Conservation (phyloP, 2,797 vertebrate species). For the Aldrovandia affinis region DNA sequence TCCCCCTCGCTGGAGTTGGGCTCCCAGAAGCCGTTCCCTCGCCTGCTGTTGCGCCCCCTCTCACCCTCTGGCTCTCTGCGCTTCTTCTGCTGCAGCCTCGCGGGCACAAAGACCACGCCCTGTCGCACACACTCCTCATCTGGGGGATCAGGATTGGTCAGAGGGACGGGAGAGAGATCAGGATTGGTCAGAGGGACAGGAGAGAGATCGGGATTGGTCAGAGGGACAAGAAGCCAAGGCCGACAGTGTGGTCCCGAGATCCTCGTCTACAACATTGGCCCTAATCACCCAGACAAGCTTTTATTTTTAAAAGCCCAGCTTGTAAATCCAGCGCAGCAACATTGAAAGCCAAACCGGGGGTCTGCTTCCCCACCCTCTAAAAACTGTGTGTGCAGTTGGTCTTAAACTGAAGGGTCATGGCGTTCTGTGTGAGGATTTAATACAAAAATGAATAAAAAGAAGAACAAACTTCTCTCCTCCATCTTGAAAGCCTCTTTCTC, state of each 20-base stretch:
- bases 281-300: neutral
- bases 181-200: too few relatives aligned
- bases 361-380: too few relatives aligned
- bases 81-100: conserved; percentile 75
- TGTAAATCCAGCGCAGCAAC: neutral
- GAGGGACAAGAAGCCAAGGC: neutral
- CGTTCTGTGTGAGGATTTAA: too few relatives aligned
- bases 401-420: too few relatives aligned
- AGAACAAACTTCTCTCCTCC: too few relatives aligned
- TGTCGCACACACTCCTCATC: conserved; percentile 84
- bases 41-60: conserved; percentile 38
- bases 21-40: conserved; percentile 72
- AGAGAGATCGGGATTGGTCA: neutral
- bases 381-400: too few relatives aligned
- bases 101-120: conserved; percentile 79
- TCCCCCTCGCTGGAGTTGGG: conserved; percentile 70
- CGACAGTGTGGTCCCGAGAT: neutral
- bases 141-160: too few relatives aligned
- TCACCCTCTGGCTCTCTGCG: conserved; percentile 52
- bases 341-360: too few relatives aligned
- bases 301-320: neutral
- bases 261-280: neutral
- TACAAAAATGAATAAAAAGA: too few relatives aligned
- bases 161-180: too few relatives aligned
- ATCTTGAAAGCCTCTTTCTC: too few relatives aligned